These are phyloP conservation scores for Channa argus DNA, from an alignment of 2,113 vertebrate genomes.

Conservation along the genomic window DNA sequence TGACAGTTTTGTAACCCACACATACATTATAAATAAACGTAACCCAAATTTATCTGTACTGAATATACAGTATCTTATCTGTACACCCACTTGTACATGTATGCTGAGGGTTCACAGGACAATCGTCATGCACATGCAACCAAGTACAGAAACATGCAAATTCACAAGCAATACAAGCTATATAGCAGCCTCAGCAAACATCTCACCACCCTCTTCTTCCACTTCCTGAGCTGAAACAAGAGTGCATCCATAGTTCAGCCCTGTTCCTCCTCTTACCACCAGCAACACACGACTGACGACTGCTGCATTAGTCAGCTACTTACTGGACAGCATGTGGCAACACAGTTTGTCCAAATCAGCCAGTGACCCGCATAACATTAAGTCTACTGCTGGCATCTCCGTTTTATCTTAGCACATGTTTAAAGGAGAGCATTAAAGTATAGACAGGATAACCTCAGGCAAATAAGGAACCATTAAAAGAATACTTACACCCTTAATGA, in stretches of 20 bases:
- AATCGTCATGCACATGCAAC: neutral
- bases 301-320: slow-evolving; percentile 54
- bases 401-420: too few species aligned
- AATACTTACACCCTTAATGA: too few species aligned
- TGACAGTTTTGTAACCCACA: neutral
- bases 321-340: slow-evolving; percentile 50
- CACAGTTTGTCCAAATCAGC: slow-evolving; percentile 43
- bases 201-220: slow-evolving; percentile 52
- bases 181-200: slow-evolving; percentile 54
- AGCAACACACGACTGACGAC: slow-evolving; percentile 4
- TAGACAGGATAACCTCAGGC: neutral
- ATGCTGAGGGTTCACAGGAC: neutral
- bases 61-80: neutral
- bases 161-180: slow-evolving; percentile 3
- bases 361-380: slow-evolving; percentile 27
- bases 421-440: neutral
- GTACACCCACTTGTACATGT: neutral
- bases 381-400: slow-evolving; percentile 7
- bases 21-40: neutral
- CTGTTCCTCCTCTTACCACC: slow-evolving; percentile 30
- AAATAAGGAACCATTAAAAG: neutral
- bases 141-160: neutral
- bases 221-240: slow-evolving; percentile 57
- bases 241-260: slow-evolving; percentile 66
- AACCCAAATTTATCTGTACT: neutral